These are phyloP conservation scores for Melieria crassipennis DNA, from an alignment of 2,888 invertebrate genomes.

Conservation along the genomic window DNA sequence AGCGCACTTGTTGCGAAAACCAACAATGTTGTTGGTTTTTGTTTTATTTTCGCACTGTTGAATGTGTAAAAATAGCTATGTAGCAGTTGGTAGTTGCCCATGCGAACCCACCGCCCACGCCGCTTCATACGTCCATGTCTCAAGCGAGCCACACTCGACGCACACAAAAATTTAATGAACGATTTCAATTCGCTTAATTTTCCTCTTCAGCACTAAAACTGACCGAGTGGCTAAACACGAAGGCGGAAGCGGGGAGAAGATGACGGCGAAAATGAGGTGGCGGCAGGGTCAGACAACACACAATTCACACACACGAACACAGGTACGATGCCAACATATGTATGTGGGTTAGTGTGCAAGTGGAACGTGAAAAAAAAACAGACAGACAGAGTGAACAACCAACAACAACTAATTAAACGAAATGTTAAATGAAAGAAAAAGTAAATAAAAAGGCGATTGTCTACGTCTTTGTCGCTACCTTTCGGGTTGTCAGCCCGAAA, in stretches of 20 bases:
- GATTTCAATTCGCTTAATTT: conserved; percentile 1
- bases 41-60: not conserved
- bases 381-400: not conserved
- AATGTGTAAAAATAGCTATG: conserved; percentile 14
- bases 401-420: not conserved
- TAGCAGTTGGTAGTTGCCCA: no score
- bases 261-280: not conserved
- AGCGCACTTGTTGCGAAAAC: no score
- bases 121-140: no score
- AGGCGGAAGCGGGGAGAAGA: not conserved
- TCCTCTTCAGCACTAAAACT: not conserved
- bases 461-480: no score
- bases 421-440: not conserved
- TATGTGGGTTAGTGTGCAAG: conserved; percentile 33
- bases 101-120: no score
- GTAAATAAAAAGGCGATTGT: not conserved
- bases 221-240: not conserved
- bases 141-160: not conserved
- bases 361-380: conserved; percentile 23
- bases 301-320: not conserved
- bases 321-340: not conserved
- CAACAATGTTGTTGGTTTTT: not conserved
- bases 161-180: conserved; percentile 9
- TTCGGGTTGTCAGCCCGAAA: no score
- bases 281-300: not conserved